Evolutionary conservation across 2,797 vertebrate species (phyloP).

Genomic region (Toxotes lorentzi): DNA sequence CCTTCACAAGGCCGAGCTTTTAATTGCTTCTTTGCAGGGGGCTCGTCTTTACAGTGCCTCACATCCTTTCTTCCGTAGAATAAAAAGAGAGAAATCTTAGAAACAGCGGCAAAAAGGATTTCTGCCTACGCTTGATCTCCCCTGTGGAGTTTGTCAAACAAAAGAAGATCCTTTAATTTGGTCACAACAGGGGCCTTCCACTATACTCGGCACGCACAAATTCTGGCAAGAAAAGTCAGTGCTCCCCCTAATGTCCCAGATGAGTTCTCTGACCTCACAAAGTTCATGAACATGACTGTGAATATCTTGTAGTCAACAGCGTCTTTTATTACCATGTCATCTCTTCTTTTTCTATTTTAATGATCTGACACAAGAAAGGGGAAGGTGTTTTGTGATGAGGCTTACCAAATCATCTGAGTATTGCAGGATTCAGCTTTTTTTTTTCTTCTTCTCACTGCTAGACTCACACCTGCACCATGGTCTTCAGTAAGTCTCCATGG

Average conservation of each 20-base stretch:
- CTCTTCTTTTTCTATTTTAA: conserved; percentile 20
- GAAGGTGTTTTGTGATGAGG: conserved; percentile 36
- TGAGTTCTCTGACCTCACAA: conserved; percentile 68
- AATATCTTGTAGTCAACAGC: conserved; percentile 49
- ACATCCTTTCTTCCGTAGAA: conserved; percentile 69
- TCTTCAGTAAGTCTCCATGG: conserved; percentile 74
- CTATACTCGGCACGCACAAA: conserved; percentile 67
- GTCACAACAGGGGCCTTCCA: conserved; percentile 79
- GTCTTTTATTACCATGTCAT: conserved; percentile 29
- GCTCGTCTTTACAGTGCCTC: conserved; percentile 82
- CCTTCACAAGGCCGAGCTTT: conserved; percentile 85
- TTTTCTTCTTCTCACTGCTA: conserved; percentile 24
- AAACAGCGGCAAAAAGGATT: conserved; percentile 82
- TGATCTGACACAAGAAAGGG: conserved; percentile 20
- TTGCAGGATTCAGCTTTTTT: conserved; percentile 33
- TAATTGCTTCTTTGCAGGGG: conserved; percentile 88
- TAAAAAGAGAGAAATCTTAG: conserved; percentile 72
- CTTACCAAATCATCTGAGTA: conserved; percentile 33
- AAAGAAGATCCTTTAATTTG: conserved; percentile 86
- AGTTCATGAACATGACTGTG: conserved; percentile 61
- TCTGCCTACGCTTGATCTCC: conserved; percentile 80
- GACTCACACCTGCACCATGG: conserved; percentile 50
- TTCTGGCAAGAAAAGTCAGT: conserved; percentile 65
- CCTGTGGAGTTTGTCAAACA: conserved; percentile 86
- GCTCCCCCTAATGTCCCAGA: conserved; percentile 66